A percentile compares a stretch with the other conserved stretches of the same genome.
Conservation (phyloP, 2,797 vertebrate species). For the Huso huso region DNA sequence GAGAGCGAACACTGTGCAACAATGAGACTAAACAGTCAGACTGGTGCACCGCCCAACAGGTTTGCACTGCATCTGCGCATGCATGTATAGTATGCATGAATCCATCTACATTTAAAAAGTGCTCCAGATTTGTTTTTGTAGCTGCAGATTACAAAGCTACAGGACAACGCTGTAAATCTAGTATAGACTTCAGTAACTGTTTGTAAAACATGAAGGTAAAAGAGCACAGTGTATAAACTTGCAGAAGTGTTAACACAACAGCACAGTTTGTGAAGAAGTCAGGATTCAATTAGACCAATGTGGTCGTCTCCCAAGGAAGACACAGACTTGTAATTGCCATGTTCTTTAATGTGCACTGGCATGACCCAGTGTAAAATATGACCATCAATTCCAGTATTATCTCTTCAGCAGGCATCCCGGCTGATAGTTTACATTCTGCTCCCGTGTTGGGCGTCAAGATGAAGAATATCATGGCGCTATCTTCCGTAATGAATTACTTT, state of each 20-base stretch:
- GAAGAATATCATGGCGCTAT: constrained; percentile 93
- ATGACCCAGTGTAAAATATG: constrained; percentile 93
- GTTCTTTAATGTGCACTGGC: constrained; percentile 84
- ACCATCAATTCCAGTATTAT: constrained; percentile 97
- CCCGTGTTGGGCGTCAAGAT: constrained; percentile 80
- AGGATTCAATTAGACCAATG: constrained; percentile 67
- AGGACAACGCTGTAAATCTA: too few species aligned
- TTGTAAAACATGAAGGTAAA: too few species aligned
- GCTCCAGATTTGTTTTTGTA: neutral
- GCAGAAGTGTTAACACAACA: constrained; percentile 47
- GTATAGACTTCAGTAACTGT: too few species aligned
- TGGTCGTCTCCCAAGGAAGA: constrained; percentile 65
- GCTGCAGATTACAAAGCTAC: neutral
- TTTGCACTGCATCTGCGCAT: too few species aligned
- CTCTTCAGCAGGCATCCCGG: constrained; percentile 79
- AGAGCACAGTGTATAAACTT: too few species aligned
- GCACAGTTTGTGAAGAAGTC: constrained; percentile 45
- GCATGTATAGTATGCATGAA: too few species aligned
- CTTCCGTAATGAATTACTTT: constrained; percentile 97
- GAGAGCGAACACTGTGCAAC: too few species aligned
- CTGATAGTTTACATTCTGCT: constrained; percentile 68
- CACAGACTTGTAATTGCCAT: constrained; percentile 97
- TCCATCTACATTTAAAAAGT: neutral
- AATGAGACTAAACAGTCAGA: too few species aligned
- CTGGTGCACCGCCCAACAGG: too few species aligned